Base-by-base conservation (phyloP, 1,140 invertebrate genomes). In the Sycobia sp. region DNA sequence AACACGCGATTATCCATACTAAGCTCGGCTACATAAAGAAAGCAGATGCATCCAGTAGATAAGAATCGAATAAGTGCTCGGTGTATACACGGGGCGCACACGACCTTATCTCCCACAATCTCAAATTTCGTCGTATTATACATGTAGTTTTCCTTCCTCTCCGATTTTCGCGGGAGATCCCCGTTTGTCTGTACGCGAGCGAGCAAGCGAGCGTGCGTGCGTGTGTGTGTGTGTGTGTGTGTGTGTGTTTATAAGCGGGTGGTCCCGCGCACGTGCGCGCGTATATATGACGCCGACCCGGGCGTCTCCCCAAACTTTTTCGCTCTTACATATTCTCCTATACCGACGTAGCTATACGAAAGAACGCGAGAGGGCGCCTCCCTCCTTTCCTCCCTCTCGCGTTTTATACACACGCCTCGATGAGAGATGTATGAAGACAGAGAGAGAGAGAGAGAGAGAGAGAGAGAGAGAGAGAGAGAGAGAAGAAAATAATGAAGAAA, bases 91-190 rank as follows among this genome's bases (percentile, higher is more conserved):
- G 13, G n/a, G 29, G 32, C 44, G 36, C 53, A 20, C 23, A 16
- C 22, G 38, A 51, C 13, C 20, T 50, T 64, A 64, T 64, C 62
- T 51, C 54, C 62, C 44, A 44, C 54, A 58, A 64, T 64, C 62
- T 64, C 27, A 11, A 51, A 43, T 64, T 50, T 63, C 51, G n/a
- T n/a, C 29, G 29, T 49, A 54, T 62, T n/a, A 62, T 56, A 44
- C 23, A 44, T 39, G 50, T 38, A 62, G 27, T 64, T 64, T 64
- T 57, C 47, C 38, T 39, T 49, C 36, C 39, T 29, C 22, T 49
- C 50, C 47, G 53, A 56, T 63, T 63, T 55, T 32, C 43, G 50
- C 23, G 36, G 46, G 53, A 62, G 60, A 62, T 62, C 51, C 60
- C 60, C 49, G n/a, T n/a, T n/a, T 25, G 38, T 41, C 29, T 47